These are phyloP conservation scores for Sarcophaga carnaria DNA, from an alignment of 2,888 invertebrate genomes.

Conservation along the genomic window DNA sequence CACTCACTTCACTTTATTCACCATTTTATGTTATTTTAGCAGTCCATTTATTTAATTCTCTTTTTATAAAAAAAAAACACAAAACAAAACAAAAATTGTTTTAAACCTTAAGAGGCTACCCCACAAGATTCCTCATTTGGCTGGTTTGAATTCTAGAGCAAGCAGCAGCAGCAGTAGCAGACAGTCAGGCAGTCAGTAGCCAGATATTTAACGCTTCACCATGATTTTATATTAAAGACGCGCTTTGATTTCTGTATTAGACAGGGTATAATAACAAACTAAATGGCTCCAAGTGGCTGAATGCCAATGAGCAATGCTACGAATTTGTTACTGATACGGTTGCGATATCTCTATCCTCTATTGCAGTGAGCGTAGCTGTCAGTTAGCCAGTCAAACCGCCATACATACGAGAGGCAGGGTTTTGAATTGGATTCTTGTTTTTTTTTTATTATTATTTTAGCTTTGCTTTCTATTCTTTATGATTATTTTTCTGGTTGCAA, in stretches of 20 bases:
- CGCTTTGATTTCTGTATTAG: conserved; percentile 61
- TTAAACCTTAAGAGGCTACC: conserved; percentile 33
- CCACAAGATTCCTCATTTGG: conserved; percentile 51
- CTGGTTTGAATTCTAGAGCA: conserved; percentile 5
- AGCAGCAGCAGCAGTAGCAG: neutral
- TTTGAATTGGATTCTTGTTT: conserved; percentile 7
- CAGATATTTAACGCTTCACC: neutral
- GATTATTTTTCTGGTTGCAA: neutral
- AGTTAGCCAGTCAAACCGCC: conserved; percentile 58
- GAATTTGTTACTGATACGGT: conserved; percentile 66
- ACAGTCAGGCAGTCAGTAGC: neutral
- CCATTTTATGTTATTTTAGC: neutral
- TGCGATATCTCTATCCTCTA: conserved; percentile 35
- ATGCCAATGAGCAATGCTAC: conserved; percentile 75
- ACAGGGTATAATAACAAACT: conserved; percentile 71
- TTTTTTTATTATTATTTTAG: conserved; percentile 33
- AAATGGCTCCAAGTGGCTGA: conserved; percentile 73
- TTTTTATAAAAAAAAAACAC: too few species aligned
- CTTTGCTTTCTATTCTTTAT: conserved; percentile 20
- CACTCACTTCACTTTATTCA: neutral
- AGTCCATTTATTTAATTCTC: too few species aligned
- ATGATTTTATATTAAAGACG: conserved; percentile 21
- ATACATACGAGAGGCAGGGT: conserved; percentile 29
- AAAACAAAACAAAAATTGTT: too few species aligned
- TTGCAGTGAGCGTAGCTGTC: neutral